These are phyloP conservation scores for Psilopogon haemacephalus DNA, from an alignment of 2,113 vertebrate species.

Conservation along the genomic window DNA sequence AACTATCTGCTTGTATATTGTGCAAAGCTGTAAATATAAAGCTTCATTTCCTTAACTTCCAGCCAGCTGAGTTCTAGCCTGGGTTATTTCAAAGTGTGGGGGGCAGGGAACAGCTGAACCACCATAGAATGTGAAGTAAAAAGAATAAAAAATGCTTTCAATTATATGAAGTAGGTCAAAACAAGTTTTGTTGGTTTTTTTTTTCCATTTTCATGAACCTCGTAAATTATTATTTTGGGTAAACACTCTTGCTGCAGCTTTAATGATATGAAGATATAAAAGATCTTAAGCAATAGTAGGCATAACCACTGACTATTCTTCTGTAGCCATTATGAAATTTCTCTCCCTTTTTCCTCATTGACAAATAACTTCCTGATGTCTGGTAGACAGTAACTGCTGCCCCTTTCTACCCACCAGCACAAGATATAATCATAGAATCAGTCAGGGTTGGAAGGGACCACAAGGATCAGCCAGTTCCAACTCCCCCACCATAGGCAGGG, in stretches of 20 bases:
- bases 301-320: background rate
- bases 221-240: background rate
- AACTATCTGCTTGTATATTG: too few species aligned
- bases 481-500: too few species aligned
- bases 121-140: too few species aligned
- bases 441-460: too few species aligned
- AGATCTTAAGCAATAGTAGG: background rate
- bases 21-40: too few species aligned
- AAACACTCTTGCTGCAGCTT: background rate
- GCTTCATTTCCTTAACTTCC: too few species aligned
- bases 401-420: background rate
- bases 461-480: too few species aligned
- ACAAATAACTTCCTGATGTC: background rate
- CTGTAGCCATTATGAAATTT: background rate
- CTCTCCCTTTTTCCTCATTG: background rate
- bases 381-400: background rate
- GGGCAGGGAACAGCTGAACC: too few species aligned
- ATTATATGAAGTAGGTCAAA: background rate
- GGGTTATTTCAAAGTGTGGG: too few species aligned
- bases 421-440: background rate
- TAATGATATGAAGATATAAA: background rate
- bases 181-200: too few species aligned
- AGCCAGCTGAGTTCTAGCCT: too few species aligned
- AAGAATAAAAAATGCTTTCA: too few species aligned
- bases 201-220: background rate